Conservation (phyloP, 1,140 invertebrate species). For the Megalonaias nervosa region DNA sequence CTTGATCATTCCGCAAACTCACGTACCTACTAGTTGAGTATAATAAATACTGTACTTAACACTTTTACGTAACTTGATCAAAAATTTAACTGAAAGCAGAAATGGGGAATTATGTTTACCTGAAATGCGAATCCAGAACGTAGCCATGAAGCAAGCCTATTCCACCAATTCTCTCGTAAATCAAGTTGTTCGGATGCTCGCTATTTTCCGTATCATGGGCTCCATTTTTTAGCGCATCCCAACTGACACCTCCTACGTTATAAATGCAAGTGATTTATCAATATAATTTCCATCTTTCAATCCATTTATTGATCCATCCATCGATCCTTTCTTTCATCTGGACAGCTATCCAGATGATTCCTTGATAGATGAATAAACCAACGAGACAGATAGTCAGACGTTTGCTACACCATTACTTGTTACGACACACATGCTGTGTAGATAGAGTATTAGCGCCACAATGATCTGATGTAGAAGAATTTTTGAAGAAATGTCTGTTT, state of each 20-base stretch:
- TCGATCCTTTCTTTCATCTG: too few species aligned
- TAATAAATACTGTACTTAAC: neutral
- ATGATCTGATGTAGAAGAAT: too few species aligned
- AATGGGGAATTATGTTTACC: conserved; percentile 27
- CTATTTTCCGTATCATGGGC: conserved; percentile 16
- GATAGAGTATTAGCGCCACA: too few species aligned
- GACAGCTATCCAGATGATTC: neutral
- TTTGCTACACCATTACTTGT: too few species aligned
- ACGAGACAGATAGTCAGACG: too few species aligned
- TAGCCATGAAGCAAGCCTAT: conserved; percentile 55
- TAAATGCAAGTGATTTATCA: neutral
- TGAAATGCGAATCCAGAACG: conserved; percentile 61
- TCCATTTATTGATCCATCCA: too few species aligned
- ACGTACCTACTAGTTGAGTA: neutral
- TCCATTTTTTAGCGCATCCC: conserved; percentile 48
- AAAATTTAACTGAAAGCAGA: neutral
- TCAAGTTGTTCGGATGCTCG: conserved; percentile 40
- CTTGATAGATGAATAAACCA: too few species aligned
- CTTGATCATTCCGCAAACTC: neutral
- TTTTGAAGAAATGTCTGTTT: too few species aligned
- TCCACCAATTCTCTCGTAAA: conserved; percentile 53
- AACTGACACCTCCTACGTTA: conserved; percentile 46
- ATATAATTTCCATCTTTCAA: too few species aligned
- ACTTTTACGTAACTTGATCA: neutral
- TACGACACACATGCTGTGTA: too few species aligned